These are phyloP conservation scores for Progne subis DNA, from an alignment of 2,113 vertebrate species.

Conservation along the genomic window DNA sequence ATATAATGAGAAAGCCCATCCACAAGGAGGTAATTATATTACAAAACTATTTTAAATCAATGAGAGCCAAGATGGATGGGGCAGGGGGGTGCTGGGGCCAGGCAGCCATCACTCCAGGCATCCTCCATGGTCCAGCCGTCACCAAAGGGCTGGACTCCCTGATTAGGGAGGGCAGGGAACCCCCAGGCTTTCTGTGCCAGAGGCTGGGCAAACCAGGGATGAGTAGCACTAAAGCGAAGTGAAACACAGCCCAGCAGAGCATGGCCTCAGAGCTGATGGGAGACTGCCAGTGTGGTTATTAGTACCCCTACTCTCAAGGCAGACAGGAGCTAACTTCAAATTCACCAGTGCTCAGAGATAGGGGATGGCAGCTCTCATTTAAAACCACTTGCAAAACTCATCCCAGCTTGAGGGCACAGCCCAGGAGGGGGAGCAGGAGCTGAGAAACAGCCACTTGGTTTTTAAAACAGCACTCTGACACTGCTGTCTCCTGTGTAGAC, in stretches of 20 bases:
- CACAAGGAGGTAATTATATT: background rate
- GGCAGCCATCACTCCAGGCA: background rate
- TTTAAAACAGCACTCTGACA: background rate
- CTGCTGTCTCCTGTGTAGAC: background rate
- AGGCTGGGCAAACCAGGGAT: background rate
- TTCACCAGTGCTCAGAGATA: background rate
- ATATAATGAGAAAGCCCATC: conserved; percentile 6
- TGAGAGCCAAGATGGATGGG: background rate
- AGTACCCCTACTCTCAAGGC: background rate
- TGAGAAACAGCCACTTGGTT: background rate
- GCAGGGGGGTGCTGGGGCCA: background rate
- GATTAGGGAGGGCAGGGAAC: background rate
- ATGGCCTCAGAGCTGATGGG: accelerated
- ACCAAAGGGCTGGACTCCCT: background rate
- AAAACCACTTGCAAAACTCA: background rate
- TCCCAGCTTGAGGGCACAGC: background rate
- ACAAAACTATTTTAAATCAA: conserved; percentile 39
- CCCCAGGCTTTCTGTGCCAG: background rate
- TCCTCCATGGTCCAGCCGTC: background rate
- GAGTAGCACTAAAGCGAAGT: background rate
- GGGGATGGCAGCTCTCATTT: background rate
- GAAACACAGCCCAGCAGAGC: background rate
- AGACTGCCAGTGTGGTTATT: background rate
- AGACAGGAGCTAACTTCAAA: background rate
- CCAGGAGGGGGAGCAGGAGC: background rate